A percentile compares a stretch with the other conserved stretches of the same genome.
Conservation (phyloP, 2,797 vertebrate genomes). For the Cheirogaleus major region DNA sequence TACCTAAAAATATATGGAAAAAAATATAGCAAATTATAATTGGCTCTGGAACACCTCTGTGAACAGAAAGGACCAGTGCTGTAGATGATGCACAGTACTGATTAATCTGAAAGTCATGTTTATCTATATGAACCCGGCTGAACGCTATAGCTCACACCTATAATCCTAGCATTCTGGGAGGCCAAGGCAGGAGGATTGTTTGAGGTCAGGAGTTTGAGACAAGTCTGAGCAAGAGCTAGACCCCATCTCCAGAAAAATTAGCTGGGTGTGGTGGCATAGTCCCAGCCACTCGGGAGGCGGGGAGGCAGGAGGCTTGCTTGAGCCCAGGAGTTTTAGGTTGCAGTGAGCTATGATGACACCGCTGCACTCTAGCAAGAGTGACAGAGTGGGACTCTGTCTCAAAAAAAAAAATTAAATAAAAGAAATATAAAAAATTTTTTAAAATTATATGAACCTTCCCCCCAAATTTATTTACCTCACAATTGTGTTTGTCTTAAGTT, state of each 20-base stretch:
- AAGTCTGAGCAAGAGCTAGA: no score
- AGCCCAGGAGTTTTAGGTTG: background rate
- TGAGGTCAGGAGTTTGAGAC: no score
- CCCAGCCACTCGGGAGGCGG: background rate
- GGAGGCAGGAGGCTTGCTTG: background rate
- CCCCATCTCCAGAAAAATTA: no score
- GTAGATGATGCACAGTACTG: background rate
- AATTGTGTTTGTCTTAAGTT: conserved; percentile 18
- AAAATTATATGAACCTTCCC: background rate
- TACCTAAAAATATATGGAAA: conserved; percentile 29
- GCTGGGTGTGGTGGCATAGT: no score
- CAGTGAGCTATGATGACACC: background rate
- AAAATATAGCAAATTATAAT: background rate
- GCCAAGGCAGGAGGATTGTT: background rate
- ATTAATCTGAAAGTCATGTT: background rate
- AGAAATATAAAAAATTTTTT: no score
- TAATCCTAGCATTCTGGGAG: background rate
- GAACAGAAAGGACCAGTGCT: background rate
- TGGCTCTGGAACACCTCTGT: background rate
- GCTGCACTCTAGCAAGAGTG: background rate
- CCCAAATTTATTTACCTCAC: conserved; percentile 20
- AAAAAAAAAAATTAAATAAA: background rate
- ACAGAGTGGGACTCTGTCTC: background rate
- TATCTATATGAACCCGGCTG: background rate
- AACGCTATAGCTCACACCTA: background rate